phyloP scores from a whole-genome alignment of 2,113 vertebrate genomes.

The Chlamydotis undulata region DNA sequence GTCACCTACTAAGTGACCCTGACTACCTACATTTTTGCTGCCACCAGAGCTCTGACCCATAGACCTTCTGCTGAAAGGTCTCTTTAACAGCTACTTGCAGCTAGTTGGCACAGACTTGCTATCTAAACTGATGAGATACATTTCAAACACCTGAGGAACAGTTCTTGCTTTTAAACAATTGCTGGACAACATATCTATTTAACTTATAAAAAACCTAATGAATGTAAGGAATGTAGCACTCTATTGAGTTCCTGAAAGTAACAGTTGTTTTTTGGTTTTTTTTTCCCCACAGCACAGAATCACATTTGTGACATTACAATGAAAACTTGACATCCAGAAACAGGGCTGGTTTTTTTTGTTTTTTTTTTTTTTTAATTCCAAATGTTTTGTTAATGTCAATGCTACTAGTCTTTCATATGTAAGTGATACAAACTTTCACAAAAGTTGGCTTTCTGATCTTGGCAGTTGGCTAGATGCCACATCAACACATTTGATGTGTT shows the following conservation, averaged over 20 bases:
- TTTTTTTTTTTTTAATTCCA: neutral
- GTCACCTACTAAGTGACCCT: neutral
- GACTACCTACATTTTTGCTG: neutral
- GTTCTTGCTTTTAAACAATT: neutral
- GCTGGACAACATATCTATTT: neutral
- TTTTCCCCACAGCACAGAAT: neutral
- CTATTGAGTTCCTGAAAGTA: neutral
- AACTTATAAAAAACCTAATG: neutral
- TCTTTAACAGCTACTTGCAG: neutral
- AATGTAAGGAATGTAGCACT: neutral
- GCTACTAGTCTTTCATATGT: neutral
- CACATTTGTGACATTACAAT: neutral
- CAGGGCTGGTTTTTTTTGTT: neutral
- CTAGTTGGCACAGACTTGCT: neutral
- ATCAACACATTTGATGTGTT: accelerated
- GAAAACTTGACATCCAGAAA: neutral
- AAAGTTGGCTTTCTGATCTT: neutral
- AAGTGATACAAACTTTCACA: neutral
- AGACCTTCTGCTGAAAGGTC: neutral
- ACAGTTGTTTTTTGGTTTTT: neutral
- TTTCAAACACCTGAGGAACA: neutral
- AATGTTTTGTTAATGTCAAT: neutral
- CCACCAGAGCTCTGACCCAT: neutral
- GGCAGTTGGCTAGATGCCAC: neutral
- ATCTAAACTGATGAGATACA: neutral